A percentile compares a stretch with the other conserved stretches of the same genome.
These are phyloP conservation scores for Temnothorax ravouxi DNA, from an alignment of 2,888 invertebrate species.

Conservation along the genomic window DNA sequence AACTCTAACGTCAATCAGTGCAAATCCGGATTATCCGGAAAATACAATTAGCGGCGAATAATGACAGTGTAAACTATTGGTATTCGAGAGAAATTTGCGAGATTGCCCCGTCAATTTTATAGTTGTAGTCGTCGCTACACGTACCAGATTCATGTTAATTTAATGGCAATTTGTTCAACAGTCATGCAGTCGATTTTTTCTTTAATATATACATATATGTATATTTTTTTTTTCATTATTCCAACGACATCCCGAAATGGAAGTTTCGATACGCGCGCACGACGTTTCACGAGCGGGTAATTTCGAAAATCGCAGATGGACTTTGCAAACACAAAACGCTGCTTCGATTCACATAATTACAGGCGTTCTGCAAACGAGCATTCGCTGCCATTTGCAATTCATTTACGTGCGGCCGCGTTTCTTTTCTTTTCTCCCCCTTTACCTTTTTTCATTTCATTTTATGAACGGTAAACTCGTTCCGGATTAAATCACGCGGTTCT, in stretches of 20 bases:
- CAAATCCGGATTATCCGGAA: slow-evolving; percentile 54
- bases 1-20: slow-evolving; percentile 54
- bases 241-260: neutral
- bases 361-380: slow-evolving; percentile 41
- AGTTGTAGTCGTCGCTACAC: neutral
- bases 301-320: slow-evolving; percentile 21
- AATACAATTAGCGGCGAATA: slow-evolving; percentile 57
- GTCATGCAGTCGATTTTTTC: neutral
- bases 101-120: slow-evolving; percentile 45
- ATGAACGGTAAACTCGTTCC: slow-evolving; percentile 53
- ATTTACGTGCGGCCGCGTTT: slow-evolving; percentile 45
- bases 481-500: slow-evolving; percentile 59
- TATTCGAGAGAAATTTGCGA: slow-evolving; percentile 44
- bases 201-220: neutral
- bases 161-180: slow-evolving; percentile 11
- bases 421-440: slow-evolving; percentile 19
- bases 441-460: slow-evolving; percentile 46
- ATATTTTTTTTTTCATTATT: neutral
- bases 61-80: slow-evolving; percentile 55
- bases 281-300: neutral
- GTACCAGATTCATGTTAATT: neutral
- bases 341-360: slow-evolving; percentile 51
- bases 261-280: neutral
- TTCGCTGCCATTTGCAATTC: slow-evolving; percentile 53
- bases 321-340: neutral